phyloP scores from a whole-genome alignment of 2,797 vertebrate species.

The Myotis daubentonii region DNA sequence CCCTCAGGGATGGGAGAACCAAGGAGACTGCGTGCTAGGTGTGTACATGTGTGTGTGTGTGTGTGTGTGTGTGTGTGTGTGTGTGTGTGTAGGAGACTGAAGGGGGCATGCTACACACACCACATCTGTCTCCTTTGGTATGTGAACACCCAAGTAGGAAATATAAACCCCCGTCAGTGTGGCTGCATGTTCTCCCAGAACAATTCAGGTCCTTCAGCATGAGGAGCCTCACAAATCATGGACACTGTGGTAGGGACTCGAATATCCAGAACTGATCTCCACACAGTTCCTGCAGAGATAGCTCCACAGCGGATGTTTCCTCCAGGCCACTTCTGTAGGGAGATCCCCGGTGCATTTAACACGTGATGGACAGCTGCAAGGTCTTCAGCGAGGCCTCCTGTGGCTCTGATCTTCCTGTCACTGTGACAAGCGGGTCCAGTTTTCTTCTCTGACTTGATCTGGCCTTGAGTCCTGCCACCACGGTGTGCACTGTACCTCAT shows the following conservation, averaged over 20 bases:
- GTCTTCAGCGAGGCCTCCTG: neutral
- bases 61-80: neutral
- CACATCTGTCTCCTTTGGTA: too few relatives aligned
- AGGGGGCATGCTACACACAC: too few relatives aligned
- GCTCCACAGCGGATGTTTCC: too few relatives aligned
- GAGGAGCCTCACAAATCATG: accelerated
- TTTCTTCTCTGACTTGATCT: neutral
- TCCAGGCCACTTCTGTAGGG: neutral
- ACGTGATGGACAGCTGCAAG: accelerated
- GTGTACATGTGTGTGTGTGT: accelerated
- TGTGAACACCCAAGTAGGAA: too few relatives aligned
- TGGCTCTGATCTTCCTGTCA: too few relatives aligned
- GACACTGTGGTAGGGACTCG: neutral
- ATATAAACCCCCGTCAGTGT: too few relatives aligned
- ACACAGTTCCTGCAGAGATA: accelerated
- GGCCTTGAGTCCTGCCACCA: neutral
- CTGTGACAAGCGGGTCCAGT: neutral
- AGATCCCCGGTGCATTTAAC: accelerated
- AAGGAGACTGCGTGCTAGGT: accelerated
- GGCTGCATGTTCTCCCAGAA: neutral
- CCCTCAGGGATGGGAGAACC: accelerated
- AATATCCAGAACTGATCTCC: accelerated
- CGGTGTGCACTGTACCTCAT: neutral
- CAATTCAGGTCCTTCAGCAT: neutral
- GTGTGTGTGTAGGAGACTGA: too few relatives aligned